A percentile compares a stretch with the other conserved stretches of the same genome.
Evolutionary conservation across 37 sponge, comb jelly and placozoan species (phyloP).

Genomic region (Corticium candelabrum): DNA sequence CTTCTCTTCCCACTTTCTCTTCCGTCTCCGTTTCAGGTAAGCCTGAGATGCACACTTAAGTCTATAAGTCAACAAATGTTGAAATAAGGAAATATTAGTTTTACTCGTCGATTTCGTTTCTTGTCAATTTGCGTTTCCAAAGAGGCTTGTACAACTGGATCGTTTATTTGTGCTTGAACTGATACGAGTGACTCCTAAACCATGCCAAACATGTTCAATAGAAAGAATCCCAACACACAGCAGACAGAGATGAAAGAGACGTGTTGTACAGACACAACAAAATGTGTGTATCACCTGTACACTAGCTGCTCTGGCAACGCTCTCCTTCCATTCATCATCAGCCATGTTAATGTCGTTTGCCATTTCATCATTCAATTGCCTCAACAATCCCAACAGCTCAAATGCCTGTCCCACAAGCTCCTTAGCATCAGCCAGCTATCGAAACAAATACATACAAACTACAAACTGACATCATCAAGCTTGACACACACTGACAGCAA

Average conservation of each 20-base stretch:
- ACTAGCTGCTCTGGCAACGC: neutral
- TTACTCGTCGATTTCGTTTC: neutral
- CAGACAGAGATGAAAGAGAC: too few species aligned
- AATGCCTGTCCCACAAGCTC: neutral
- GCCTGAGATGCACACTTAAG: too few species aligned
- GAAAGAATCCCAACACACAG: too few species aligned
- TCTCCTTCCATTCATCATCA: neutral
- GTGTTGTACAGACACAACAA: too few species aligned
- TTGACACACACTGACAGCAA: too few species aligned
- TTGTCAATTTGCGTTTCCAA: neutral
- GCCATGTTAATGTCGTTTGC: neutral
- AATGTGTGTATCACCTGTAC: neutral
- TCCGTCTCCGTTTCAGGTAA: neutral
- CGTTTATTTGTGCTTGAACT: neutral
- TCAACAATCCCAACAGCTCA: neutral
- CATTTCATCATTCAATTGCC: neutral
- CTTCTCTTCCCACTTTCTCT: neutral
- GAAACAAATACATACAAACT: neutral
- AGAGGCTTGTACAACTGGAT: neutral
- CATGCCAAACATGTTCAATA: neutral
- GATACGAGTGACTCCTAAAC: neutral
- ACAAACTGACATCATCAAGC: too few species aligned
- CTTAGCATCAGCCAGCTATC: neutral
- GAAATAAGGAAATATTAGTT: neutral
- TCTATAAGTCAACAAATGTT: too few species aligned